Base-by-base conservation (phyloP, 2,797 vertebrate species). In the Falco peregrinus region DNA sequence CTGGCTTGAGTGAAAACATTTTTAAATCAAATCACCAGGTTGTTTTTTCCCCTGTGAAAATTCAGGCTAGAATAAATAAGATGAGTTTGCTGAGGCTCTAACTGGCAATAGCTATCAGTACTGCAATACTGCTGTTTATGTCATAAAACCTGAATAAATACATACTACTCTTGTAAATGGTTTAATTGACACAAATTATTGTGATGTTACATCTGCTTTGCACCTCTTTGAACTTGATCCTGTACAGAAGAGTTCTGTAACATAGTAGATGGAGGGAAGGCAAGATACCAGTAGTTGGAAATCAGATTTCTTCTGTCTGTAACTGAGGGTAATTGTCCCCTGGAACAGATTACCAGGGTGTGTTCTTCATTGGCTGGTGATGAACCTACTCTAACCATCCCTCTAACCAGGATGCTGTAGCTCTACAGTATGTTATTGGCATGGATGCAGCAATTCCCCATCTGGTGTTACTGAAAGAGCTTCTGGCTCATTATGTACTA, bases 201-300 rank as follows among this genome's bases (percentile, higher is more conserved):
- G 6, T 3, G 13, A 17, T 75, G 16, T 28, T 93, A 21, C 22
- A 29, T 87, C 68, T 95, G 89, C 64, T 91, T 85, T 94, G 73
- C 69, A 65, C 50, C n/a, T 89, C 81, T 95, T 90, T 93, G 81
- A 93, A 96, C 87, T 89, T 86, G 60, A 64, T 85, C 16, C 48
- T 87, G 13, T 68, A 14, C 50, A 71, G 41, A 91, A 74, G 47
- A 76, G 65, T 69, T 91, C 28, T 76, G 37, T 92, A 92, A 51
- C 6, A 1, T 56, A 33, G 50, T 65, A 93, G 65, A 81, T 89
- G 59, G 92, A 92, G 28, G 68, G 65, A 84, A 86, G 33, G 53
- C 43, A 79, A 69, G 57, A 91, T 92, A 90, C 61, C 65, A 69
- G 47, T 39, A 82, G 65, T 5, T 91, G 56, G 19, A 92, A 96